A percentile compares a stretch with the other conserved stretches of the same genome.
phyloP scores from a whole-genome alignment of 2,797 vertebrate species.

The Centropyge bicolor region DNA sequence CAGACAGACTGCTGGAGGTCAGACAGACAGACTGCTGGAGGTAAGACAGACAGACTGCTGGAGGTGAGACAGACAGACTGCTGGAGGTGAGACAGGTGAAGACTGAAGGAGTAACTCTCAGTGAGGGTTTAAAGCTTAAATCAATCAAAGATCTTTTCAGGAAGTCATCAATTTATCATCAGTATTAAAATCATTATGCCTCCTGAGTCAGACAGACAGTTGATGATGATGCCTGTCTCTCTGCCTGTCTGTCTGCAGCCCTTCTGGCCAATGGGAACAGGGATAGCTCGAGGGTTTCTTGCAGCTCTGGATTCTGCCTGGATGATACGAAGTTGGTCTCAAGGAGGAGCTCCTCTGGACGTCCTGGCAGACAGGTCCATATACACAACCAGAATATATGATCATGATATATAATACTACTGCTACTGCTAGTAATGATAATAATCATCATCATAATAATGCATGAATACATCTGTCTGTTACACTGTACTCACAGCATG shows the following conservation, averaged over 20 bases:
- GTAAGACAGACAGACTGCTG: not conserved
- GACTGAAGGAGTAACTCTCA: too few relatives aligned
- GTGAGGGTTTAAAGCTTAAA: not conserved
- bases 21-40: not conserved
- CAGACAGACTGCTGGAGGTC: not conserved
- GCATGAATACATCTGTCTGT: not conserved
- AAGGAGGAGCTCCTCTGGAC: slow-evolving; percentile 88
- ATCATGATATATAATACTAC: too few relatives aligned
- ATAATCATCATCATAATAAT: too few relatives aligned
- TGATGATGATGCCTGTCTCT: not conserved
- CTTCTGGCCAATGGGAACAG: slow-evolving; percentile 99
- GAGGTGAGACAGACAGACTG: not conserved
- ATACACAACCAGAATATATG: not conserved
- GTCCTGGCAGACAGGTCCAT: slow-evolving; percentile 90
- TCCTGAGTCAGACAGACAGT: not conserved
- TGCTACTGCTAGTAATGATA: too few relatives aligned
- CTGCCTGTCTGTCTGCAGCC: slow-evolving; percentile 81
- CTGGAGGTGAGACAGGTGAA: not conserved
- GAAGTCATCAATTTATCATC: not conserved
- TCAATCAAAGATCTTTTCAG: not conserved
- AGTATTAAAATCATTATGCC: not conserved
- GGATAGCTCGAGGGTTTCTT: slow-evolving; percentile 95
- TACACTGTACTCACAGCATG: not conserved
- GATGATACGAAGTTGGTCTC: slow-evolving; percentile 95
- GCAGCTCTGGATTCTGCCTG: slow-evolving; percentile 96